A percentile compares a stretch with the other conserved stretches of the same genome.
Evolutionary conservation across 2,797 vertebrate genomes (phyloP).

Genomic region (Semaprochilodus insignis): DNA sequence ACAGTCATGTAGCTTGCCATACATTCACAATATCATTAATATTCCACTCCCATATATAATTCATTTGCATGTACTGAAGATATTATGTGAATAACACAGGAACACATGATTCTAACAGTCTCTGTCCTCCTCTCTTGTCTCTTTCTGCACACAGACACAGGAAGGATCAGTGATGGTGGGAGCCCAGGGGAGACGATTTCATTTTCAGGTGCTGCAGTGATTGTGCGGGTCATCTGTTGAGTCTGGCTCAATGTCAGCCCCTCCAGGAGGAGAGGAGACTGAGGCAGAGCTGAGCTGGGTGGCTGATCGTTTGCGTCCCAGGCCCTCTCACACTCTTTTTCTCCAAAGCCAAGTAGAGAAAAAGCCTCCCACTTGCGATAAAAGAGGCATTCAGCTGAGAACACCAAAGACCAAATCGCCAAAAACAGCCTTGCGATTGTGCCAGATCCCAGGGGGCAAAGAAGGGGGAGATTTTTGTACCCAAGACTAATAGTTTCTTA

Average conservation of each 20-base stretch:
- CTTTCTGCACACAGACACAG: constrained; percentile 8
- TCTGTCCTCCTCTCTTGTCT: not conserved
- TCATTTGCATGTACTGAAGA: not conserved
- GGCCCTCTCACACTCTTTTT: constrained; percentile 30
- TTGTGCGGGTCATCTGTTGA: constrained; percentile 70
- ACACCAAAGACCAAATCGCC: constrained; percentile 75
- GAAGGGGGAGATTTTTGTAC: constrained; percentile 65
- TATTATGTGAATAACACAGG: not conserved
- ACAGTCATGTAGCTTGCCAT: not conserved
- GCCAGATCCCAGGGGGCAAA: constrained; percentile 67
- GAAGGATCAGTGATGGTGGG: constrained; percentile 2
- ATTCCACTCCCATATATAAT: not conserved
- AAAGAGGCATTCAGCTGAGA: constrained; percentile 77
- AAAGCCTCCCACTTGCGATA: constrained; percentile 68
- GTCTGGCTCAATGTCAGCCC: constrained; percentile 61
- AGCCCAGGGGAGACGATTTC: constrained; percentile 58
- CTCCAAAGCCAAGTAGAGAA: constrained; percentile 55
- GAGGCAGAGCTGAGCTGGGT: constrained; percentile 46
- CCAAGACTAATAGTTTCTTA: constrained; percentile 61
- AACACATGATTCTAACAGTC: constrained; percentile 11
- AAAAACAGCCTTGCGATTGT: constrained; percentile 75
- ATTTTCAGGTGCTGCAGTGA: constrained; percentile 64
- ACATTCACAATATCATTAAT: not conserved
- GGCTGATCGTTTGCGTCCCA: constrained; percentile 45
- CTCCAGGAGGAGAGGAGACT: constrained; percentile 55